phyloP scores from a whole-genome alignment of 2,888 invertebrate genomes.

The Polymixis flavicincta region DNA sequence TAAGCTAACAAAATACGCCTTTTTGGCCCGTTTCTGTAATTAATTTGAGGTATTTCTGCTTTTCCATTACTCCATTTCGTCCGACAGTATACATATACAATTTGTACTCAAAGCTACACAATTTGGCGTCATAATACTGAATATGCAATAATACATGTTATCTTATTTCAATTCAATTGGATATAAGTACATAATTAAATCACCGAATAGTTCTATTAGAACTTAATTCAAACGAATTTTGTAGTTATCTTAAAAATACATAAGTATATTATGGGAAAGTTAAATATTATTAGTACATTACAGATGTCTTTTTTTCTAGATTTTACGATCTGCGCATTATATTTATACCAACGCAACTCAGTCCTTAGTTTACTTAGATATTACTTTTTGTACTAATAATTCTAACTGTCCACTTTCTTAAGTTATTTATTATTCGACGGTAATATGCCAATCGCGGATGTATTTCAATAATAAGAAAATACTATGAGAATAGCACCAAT shows the following conservation, averaged over 20 bases:
- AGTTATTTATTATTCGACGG: constrained; percentile 29
- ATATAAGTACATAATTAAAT: constrained; percentile 40
- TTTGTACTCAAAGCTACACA: constrained; percentile 68
- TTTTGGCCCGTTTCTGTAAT: background rate
- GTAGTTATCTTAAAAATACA: constrained; percentile 35
- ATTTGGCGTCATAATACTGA: constrained; percentile 79
- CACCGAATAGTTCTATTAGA: constrained; percentile 24
- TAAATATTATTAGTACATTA: constrained; percentile 38
- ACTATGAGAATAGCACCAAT: constrained; percentile 82
- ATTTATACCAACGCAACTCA: background rate
- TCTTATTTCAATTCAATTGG: constrained; percentile 44
- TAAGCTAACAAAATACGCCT: background rate
- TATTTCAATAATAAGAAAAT: constrained; percentile 55
- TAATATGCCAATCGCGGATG: constrained; percentile 51
- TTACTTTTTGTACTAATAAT: constrained; percentile 27
- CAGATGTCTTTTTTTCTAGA: background rate
- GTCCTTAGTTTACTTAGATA: background rate
- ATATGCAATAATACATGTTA: constrained; percentile 68
- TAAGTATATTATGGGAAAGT: constrained; percentile 20
- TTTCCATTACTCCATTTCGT: constrained; percentile 42
- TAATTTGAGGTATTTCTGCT: background rate
- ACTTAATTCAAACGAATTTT: constrained; percentile 37
- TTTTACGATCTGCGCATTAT: background rate
- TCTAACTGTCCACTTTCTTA: background rate
- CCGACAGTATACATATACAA: constrained; percentile 32